phyloP scores from a whole-genome alignment of 2,113 vertebrate genomes.

The Echinops telfairi region DNA sequence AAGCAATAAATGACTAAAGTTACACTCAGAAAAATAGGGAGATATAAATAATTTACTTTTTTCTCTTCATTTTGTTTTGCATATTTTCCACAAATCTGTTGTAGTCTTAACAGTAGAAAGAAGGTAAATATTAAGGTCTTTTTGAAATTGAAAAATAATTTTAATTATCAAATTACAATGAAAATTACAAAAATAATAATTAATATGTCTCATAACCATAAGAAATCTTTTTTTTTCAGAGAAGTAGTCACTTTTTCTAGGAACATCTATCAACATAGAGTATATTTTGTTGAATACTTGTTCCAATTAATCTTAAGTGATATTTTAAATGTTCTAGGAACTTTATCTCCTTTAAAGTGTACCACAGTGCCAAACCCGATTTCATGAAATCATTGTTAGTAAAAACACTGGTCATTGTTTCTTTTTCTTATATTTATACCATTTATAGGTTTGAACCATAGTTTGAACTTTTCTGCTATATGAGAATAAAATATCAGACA shows the following conservation, averaged over 20 bases:
- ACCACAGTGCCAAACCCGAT: not conserved
- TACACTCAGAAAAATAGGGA: not conserved
- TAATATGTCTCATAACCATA: not conserved
- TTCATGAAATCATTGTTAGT: not conserved
- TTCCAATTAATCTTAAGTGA: not conserved
- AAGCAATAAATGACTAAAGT: no score
- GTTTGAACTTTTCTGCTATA: not conserved
- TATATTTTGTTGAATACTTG: not conserved
- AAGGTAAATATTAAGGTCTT: not conserved
- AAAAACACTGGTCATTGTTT: not conserved
- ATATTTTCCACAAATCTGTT: not conserved
- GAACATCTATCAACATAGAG: slow-evolving; percentile 1
- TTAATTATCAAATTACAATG: no score
- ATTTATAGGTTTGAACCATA: slow-evolving; percentile 9
- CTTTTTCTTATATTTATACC: not conserved
- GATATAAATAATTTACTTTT: not conserved
- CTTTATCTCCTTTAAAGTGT: not conserved
- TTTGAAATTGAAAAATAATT: not conserved
- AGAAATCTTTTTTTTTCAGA: slow-evolving; percentile 28
- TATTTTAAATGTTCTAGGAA: not conserved
- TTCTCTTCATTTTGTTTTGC: not conserved
- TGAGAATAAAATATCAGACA: slow-evolving; percentile 23
- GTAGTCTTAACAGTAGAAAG: not conserved
- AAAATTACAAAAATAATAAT: not conserved
- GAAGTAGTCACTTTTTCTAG: not conserved